Percentiles rank a stretch among this genome's conserved stretches.
Evolutionary conservation across 2,113 vertebrate species (phyloP).

Genomic region (Thermophis baileyi): DNA sequence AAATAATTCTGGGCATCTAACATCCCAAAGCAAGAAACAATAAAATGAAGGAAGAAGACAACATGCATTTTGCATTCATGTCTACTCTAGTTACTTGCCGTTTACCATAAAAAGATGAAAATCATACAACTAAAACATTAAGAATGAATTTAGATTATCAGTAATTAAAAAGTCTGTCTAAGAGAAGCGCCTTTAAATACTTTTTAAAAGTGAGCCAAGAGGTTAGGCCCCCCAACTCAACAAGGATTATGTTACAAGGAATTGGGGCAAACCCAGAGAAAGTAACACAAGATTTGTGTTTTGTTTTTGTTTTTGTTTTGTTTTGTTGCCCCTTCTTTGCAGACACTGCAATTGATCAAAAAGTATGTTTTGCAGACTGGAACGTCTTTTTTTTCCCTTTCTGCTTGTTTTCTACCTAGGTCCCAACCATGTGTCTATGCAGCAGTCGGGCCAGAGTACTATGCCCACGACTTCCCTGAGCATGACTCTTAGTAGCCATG

Average conservation of each 20-base stretch:
- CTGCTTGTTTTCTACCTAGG: conserved; percentile 64
- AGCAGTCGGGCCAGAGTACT: conserved; percentile 84
- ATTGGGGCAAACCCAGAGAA: background rate
- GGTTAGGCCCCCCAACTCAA: background rate
- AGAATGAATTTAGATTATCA: background rate
- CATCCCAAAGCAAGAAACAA: background rate
- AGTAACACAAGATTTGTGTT: background rate
- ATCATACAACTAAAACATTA: background rate
- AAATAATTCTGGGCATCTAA: background rate
- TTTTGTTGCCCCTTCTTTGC: background rate
- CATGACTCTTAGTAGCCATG: conserved; percentile 81
- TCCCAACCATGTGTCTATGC: conserved; percentile 85
- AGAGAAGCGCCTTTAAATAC: background rate
- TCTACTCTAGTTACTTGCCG: background rate
- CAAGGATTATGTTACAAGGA: background rate
- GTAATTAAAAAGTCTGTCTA: background rate
- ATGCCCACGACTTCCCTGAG: conserved; percentile 84
- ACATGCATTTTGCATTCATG: background rate
- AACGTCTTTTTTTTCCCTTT: background rate
- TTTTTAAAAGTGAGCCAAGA: background rate
- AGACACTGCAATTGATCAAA: background rate
- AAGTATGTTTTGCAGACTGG: background rate
- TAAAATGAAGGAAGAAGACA: background rate
- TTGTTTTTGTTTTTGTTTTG: too few species aligned
- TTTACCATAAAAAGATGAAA: background rate